A percentile compares a stretch with the other conserved stretches of the same genome.
Conservation (phyloP, 2,113 vertebrate species). For the Microtus pennsylvanicus region DNA sequence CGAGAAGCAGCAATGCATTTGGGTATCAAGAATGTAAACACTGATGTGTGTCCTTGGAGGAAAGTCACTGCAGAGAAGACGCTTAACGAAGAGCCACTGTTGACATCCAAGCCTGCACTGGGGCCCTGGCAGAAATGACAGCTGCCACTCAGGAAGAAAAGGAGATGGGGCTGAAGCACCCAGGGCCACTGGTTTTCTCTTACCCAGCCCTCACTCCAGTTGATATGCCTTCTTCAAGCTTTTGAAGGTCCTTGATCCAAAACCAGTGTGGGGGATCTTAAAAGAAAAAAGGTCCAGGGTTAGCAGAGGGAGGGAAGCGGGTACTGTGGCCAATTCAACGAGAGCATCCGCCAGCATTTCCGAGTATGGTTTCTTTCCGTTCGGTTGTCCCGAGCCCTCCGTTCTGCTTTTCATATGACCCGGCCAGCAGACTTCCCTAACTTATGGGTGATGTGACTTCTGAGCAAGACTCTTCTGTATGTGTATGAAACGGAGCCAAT, state of each 20-base stretch:
- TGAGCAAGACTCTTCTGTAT: constrained; percentile 56
- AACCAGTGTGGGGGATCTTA: background rate
- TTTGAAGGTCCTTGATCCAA: constrained; percentile 6
- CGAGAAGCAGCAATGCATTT: background rate
- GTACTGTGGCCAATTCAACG: background rate
- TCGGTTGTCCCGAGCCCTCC: background rate
- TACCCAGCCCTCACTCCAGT: fast-evolving
- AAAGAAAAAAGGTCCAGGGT: background rate
- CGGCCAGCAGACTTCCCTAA: background rate
- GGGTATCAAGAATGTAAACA: background rate
- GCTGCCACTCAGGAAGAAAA: background rate
- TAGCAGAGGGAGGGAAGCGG: background rate
- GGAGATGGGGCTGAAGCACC: background rate
- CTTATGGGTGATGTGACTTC: constrained; percentile 42
- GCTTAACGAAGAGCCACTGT: constrained; percentile 54
- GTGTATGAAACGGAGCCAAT: constrained; percentile 83
- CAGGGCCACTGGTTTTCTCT: fast-evolving
- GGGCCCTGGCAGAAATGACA: background rate
- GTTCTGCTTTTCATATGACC: background rate
- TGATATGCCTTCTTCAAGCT: background rate
- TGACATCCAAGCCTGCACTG: constrained; percentile 50
- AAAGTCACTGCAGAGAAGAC: constrained; percentile 1
- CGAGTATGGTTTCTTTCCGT: background rate
- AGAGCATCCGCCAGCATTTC: constrained; percentile 19
- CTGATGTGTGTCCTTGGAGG: background rate